A percentile compares a stretch with the other conserved stretches of the same genome.
phyloP scores from a whole-genome alignment of 2,797 vertebrate genomes.

The Pseudochirops cupreus region DNA sequence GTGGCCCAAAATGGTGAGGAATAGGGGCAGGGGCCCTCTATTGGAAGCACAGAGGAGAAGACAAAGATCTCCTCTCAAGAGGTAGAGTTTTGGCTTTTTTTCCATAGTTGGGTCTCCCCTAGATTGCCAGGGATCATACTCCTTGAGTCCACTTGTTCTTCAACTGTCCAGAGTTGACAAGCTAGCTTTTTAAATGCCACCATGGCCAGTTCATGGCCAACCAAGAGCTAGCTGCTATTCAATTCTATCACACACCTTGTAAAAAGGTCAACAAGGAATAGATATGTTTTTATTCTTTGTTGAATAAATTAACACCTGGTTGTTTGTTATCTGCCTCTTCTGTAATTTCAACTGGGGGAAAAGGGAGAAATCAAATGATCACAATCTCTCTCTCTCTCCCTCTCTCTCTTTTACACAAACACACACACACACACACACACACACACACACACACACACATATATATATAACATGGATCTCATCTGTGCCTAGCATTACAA shows the following conservation, averaged over 20 bases:
- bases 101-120: background rate
- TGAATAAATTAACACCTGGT: background rate
- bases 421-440: no score
- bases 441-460: no score
- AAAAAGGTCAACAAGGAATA: background rate
- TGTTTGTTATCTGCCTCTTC: background rate
- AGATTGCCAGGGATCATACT: background rate
- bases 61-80: background rate
- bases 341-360: background rate
- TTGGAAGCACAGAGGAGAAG: background rate
- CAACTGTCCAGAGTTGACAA: background rate
- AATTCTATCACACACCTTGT: background rate
- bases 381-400: background rate
- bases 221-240: background rate
- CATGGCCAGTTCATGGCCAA: background rate
- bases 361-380: background rate
- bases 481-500: background rate
- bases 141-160: background rate
- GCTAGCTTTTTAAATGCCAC: background rate
- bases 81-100: background rate
- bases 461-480: background rate
- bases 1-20: conserved; percentile 77
- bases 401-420: no score
- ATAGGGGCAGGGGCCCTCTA: background rate
- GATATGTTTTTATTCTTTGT: background rate